Evolutionary conservation across 2,888 invertebrate genomes (phyloP), one percentile per base, ranked within the genome.

Genomic region (Zonitis immaculata): DNA sequence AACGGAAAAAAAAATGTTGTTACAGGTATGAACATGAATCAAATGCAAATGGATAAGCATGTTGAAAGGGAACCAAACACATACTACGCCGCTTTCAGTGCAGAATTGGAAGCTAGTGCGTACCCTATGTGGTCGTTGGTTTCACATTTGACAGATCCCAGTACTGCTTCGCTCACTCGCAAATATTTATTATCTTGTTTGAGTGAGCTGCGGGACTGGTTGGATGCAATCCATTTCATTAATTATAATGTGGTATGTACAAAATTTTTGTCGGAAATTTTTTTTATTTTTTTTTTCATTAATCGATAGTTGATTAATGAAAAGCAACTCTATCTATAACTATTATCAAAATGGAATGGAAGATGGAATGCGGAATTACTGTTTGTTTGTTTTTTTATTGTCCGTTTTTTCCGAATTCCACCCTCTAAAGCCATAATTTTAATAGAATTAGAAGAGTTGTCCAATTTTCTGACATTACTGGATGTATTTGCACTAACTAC

Each of bases 81-180:
- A 12, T 98, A 97, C 78, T 97, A 96, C 78, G 95, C 96, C 44
- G 95, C 97, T 26, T 98, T 97, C 79, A 94, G 95, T 56, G 96
- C 96, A 63, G 97, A 98, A 79, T 78, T 97, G 63, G 97, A 98
- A 78, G 95, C 95, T 20, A 94, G 94, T 67, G 94, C 96, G 11
- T 94, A 95, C 77, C 95, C 96, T 1, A 95, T 97, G 95, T 97
- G 96, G 96, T 93, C 95, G 11, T 83, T 97, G 52, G 88, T 95
- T 49, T 88, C 89, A 42, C 96, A 97, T 78, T 80, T 95, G 28
- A 83, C 85, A 56, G 88, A 87, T 69, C 80, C 83, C 7, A 81
- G 81, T 60, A 88, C 88, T 67, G 88, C 88, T 18, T 80, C 84
- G 60, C 80, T 91, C 35, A 91, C 91, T 45, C 82, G 84, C 61